These are phyloP conservation scores for Doris montereyensis DNA, from an alignment of 2,888 invertebrate genomes.

Conservation along the genomic window DNA sequence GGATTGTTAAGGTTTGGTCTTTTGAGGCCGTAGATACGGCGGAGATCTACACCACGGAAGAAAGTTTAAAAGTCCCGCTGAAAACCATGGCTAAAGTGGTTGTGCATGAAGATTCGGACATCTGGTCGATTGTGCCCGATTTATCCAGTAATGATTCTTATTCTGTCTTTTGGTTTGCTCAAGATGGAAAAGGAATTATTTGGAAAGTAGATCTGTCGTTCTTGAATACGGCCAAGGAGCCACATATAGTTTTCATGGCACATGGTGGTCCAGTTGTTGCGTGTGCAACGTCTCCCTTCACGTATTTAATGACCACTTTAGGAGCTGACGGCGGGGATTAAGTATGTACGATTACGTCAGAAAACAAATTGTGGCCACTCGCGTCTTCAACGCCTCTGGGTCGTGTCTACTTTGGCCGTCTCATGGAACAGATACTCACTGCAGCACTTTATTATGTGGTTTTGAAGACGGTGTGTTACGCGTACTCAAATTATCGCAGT, in stretches of 20 bases:
- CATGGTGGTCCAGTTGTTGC: conserved; percentile 42
- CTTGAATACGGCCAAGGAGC: conserved; percentile 28
- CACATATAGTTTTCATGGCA: conserved; percentile 3
- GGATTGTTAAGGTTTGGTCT: conserved; percentile 39
- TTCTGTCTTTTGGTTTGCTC: conserved; percentile 38
- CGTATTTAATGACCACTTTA: conserved; percentile 37
- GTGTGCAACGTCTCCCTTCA: conserved; percentile 13
- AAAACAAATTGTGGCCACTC: conserved; percentile 13
- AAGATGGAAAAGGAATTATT: conserved; percentile 42
- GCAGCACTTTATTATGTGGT: conserved; percentile 33
- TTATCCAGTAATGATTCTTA: background rate
- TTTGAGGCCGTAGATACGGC: conserved; percentile 36
- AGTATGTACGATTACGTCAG: conserved; percentile 40
- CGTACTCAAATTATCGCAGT: conserved; percentile 18
- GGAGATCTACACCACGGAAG: conserved; percentile 31
- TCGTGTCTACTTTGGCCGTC: conserved; percentile 36
- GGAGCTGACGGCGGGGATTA: conserved; percentile 36
- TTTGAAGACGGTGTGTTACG: conserved; percentile 39
- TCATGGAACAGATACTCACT: background rate
- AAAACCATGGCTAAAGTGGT: conserved; percentile 24
- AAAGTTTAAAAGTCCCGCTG: conserved; percentile 33
- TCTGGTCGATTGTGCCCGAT: conserved; percentile 38
- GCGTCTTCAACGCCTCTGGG: conserved; percentile 5
- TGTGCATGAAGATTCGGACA: conserved; percentile 11
- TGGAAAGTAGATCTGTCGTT: conserved; percentile 41